Conservation (phyloP, 2,888 invertebrate genomes). For the Parapristionchus giblindavisi region DNA sequence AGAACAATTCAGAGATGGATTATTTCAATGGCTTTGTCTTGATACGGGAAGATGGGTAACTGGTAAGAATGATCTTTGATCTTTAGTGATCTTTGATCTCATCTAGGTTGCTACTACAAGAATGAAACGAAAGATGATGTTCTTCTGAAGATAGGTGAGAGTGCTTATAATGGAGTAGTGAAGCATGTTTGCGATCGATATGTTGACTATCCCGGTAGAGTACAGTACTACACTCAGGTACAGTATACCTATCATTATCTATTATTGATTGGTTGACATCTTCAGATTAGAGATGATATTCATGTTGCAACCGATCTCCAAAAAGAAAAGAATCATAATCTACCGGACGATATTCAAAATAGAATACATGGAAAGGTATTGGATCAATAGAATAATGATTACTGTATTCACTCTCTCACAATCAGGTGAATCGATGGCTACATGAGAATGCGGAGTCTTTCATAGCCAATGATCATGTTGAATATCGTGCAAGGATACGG, state of each 20-base stretch:
- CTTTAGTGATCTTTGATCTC: no score
- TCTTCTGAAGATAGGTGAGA: slow-evolving; percentile 58
- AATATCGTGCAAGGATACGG: slow-evolving; percentile 32
- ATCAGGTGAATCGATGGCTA: slow-evolving; percentile 30
- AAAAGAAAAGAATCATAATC: slow-evolving; percentile 22
- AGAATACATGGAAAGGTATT: slow-evolving; percentile 32
- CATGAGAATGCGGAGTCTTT: slow-evolving; percentile 31
- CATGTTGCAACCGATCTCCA: background rate
- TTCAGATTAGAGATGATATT: slow-evolving; percentile 30
- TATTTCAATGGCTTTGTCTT: slow-evolving; percentile 66
- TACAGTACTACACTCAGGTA: slow-evolving; percentile 66
- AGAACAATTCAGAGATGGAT: slow-evolving; percentile 58
- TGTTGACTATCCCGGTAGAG: slow-evolving; percentile 64
- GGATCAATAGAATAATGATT: background rate
- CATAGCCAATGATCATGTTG: slow-evolving; percentile 5
- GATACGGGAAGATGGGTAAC: slow-evolving; percentile 66
- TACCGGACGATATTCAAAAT: background rate
- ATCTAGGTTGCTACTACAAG: slow-evolving; percentile 64
- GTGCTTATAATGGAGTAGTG: slow-evolving; percentile 61
- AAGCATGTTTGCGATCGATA: slow-evolving; percentile 64
- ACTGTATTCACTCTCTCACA: background rate
- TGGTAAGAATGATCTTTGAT: slow-evolving; percentile 8
- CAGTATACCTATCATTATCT: background rate
- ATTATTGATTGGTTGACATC: background rate
- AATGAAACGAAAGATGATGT: slow-evolving; percentile 64